These are phyloP conservation scores for Chaetops frenatus DNA, from an alignment of 2,113 vertebrate species.

Conservation along the genomic window DNA sequence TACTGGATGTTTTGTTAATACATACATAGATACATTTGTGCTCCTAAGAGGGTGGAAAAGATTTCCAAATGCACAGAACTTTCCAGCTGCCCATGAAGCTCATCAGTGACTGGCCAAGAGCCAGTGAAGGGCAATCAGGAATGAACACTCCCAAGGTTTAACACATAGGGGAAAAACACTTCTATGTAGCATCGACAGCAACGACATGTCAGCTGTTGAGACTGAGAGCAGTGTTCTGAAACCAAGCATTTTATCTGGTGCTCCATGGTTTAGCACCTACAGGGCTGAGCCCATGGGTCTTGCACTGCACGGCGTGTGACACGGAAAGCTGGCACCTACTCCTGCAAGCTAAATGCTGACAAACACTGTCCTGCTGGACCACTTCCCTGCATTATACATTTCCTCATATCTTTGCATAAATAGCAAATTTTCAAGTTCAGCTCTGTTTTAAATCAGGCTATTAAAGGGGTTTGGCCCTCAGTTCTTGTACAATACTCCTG, in stretches of 20 bases:
- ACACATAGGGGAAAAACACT: not conserved
- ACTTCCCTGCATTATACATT: not conserved
- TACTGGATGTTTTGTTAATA: not conserved
- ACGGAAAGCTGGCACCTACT: rapidly evolving
- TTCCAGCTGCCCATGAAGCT: not conserved
- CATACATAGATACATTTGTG: not conserved
- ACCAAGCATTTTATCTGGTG: rapidly evolving
- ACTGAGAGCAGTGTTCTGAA: not conserved
- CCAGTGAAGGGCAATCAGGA: not conserved
- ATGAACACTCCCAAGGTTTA: not conserved
- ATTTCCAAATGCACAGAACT: not conserved
- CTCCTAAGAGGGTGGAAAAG: not conserved
- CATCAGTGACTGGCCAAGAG: not conserved
- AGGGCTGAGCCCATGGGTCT: not conserved
- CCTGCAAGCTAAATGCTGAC: not conserved
- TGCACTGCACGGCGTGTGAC: rapidly evolving
- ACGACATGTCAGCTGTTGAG: not conserved
- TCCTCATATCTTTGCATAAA: not conserved
- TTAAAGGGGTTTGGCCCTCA: not conserved
- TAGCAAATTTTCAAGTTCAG: not conserved
- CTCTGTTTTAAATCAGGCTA: not conserved
- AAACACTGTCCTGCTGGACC: not conserved
- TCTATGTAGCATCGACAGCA: too few species aligned
- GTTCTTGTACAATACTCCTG: not conserved
- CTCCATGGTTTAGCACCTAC: not conserved